phyloP scores from a whole-genome alignment of 2,888 invertebrate genomes.

The Coelinius sp. region DNA sequence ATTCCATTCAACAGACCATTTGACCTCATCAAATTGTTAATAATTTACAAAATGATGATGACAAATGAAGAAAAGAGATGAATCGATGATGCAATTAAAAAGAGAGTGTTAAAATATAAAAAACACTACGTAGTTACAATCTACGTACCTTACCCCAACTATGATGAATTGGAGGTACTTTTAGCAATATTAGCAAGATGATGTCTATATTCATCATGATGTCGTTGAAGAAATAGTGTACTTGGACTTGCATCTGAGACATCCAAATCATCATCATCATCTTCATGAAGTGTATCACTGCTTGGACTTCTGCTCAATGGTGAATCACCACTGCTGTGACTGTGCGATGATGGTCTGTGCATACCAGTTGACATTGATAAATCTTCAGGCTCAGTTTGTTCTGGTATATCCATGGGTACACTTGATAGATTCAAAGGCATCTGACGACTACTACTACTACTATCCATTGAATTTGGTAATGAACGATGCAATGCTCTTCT shows the following conservation, averaged over 20 bases:
- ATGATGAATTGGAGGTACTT: constrained; percentile 54
- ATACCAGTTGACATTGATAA: constrained; percentile 80
- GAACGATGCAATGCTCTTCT: constrained; percentile 69
- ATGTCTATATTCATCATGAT: constrained; percentile 47
- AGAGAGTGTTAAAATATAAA: not conserved
- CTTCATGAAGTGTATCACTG: constrained; percentile 72
- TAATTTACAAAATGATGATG: no score
- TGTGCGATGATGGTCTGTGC: constrained; percentile 65
- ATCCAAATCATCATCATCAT: constrained; percentile 73
- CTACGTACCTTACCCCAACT: constrained; percentile 57
- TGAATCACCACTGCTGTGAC: constrained; percentile 72
- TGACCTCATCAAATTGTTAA: no score
- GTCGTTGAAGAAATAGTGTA: constrained; percentile 71
- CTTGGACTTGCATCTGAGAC: constrained; percentile 70
- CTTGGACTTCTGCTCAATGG: constrained; percentile 71
- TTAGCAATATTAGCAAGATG: constrained; percentile 46
- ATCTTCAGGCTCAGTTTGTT: constrained; percentile 94
- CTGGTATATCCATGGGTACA: constrained; percentile 74
- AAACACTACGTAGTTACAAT: constrained; percentile 33
- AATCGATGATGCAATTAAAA: not conserved
- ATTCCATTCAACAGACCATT: no score
- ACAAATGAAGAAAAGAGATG: no score
- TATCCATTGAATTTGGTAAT: constrained; percentile 53
- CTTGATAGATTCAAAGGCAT: constrained; percentile 74
- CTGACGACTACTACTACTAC: constrained; percentile 68